Evolutionary conservation across 2,888 invertebrate genomes (phyloP).

Genomic region (Drosophila kuntzei): DNA sequence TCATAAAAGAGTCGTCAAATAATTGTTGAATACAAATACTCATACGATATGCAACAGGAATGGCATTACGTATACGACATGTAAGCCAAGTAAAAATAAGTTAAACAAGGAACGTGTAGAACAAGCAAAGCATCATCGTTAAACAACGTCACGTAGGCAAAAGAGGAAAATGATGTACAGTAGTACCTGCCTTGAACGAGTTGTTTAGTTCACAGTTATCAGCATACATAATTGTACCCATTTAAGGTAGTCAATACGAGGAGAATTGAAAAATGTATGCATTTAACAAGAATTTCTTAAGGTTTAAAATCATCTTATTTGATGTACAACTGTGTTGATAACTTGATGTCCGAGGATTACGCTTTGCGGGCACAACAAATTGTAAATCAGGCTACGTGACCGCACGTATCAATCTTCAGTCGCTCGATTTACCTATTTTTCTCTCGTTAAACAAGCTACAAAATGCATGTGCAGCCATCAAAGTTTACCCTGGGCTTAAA

Average conservation of each 20-base stretch:
- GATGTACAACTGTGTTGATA: not conserved
- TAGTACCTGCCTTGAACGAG: constrained; percentile 9
- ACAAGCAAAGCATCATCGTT: constrained; percentile 25
- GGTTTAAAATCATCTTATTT: not conserved
- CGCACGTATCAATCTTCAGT: constrained; percentile 41
- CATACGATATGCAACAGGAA: constrained; percentile 18
- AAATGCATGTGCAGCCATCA: constrained; percentile 71
- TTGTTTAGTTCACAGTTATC: not conserved
- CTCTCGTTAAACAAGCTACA: constrained; percentile 67
- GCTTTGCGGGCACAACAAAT: constrained; percentile 59
- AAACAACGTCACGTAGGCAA: constrained; percentile 44
- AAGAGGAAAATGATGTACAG: constrained; percentile 31
- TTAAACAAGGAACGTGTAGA: constrained; percentile 21
- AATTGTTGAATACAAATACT: constrained; percentile 20
- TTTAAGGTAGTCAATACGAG: not conserved
- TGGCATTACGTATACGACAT: constrained; percentile 59
- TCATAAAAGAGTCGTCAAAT: constrained; percentile 42
- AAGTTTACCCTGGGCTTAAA: constrained; percentile 39
- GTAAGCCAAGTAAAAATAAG: constrained; percentile 22
- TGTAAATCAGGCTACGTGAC: constrained; percentile 67
- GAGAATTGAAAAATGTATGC: not conserved
- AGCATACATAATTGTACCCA: not conserved
- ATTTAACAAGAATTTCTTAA: not conserved
- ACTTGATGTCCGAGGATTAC: constrained; percentile 14
- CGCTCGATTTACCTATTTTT: constrained; percentile 58